A percentile compares a stretch with the other conserved stretches of the same genome.
These are phyloP conservation scores for Carpatolechia fugitivella DNA, from an alignment of 2,888 invertebrate species.

Conservation along the genomic window DNA sequence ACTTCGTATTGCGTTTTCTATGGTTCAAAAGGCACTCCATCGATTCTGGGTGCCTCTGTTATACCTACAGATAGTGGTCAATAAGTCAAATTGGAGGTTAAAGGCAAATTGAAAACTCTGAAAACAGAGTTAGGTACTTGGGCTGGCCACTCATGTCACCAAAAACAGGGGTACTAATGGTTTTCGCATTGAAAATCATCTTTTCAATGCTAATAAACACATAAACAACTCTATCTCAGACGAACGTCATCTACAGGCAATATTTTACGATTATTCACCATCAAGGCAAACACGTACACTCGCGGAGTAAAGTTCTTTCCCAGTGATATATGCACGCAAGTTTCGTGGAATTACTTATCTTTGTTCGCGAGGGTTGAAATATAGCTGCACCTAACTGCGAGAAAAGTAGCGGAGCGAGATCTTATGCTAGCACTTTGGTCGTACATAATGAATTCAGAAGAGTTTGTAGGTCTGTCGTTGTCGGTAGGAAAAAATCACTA, in stretches of 20 bases:
- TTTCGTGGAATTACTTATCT: constrained; percentile 28
- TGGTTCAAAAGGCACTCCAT: no score
- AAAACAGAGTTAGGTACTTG: no score
- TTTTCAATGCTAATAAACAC: neutral
- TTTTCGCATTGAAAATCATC: no score
- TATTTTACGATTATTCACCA: constrained; percentile 15
- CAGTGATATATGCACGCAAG: constrained; percentile 27
- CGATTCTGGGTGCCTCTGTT: no score
- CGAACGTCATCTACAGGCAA: constrained; percentile 7
- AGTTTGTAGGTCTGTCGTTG: neutral
- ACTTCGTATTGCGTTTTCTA: no score
- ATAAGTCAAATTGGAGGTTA: no score
- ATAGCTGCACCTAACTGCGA: constrained; percentile 10
- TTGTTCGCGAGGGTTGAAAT: constrained; percentile 21
- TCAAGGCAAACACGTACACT: constrained; percentile 15
- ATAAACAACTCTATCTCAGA: neutral
- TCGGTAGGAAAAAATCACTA: neutral
- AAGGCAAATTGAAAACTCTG: no score
- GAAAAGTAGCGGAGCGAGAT: constrained; percentile 10
- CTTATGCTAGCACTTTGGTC: constrained; percentile 5
- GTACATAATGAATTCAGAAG: neutral
- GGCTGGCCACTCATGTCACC: no score
- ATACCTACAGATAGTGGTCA: no score
- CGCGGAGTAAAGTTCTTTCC: constrained; percentile 23
- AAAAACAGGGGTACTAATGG: no score